Percentiles rank a stretch among this genome's conserved stretches.
Conservation (phyloP, 92 coral and sea anemone species). For the Umimayanthus kanabou region DNA sequence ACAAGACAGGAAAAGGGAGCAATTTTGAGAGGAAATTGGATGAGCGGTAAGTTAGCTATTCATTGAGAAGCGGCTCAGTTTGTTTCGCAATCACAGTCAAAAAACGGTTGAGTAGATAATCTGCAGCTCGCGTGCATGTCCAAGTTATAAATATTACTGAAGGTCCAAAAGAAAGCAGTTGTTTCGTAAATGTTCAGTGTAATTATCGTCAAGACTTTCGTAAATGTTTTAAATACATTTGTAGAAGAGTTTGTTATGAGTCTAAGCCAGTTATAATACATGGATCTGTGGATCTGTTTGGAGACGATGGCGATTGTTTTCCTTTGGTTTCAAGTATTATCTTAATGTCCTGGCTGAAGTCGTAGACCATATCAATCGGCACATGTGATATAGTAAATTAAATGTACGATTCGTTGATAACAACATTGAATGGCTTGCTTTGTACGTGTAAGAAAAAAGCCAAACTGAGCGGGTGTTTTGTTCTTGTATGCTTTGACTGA, state of each 20-base stretch:
- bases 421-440: not conserved
- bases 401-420: not conserved
- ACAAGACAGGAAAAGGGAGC: slow-evolving; percentile 2
- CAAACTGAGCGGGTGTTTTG: not conserved
- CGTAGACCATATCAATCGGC: not conserved
- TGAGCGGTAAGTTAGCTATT: not conserved
- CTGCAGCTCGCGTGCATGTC: not conserved
- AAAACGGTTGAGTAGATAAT: not conserved
- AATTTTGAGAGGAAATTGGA: not conserved
- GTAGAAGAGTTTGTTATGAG: slow-evolving; percentile 8
- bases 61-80: not conserved
- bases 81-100: not conserved
- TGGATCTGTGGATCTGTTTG: not conserved
- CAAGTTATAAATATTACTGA: not conserved
- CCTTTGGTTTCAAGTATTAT: not conserved
- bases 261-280: not conserved
- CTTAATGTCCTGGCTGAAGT: not conserved
- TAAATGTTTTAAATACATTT: not conserved
- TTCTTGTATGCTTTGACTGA: not conserved
- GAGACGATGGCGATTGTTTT: not conserved
- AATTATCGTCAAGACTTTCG: not conserved
- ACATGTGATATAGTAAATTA: not conserved
- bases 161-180: not conserved
- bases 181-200: not conserved
- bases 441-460: not conserved